Evolutionary conservation across 2,888 invertebrate genomes (phyloP).

Genomic region (Luffia ferchaultella): DNA sequence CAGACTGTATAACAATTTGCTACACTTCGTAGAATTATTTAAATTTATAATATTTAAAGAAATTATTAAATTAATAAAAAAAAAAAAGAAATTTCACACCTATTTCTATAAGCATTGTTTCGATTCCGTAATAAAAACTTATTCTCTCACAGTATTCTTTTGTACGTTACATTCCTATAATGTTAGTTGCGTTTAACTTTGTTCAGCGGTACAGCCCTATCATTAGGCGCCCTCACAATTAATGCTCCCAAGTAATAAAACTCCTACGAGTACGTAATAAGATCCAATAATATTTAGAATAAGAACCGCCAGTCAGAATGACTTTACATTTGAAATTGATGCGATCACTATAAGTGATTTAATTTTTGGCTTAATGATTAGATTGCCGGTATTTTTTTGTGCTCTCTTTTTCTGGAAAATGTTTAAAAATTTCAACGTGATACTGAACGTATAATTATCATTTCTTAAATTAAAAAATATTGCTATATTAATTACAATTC

Average conservation of each 20-base stretch:
- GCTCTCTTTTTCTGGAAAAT: no score
- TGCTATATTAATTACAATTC: no score
- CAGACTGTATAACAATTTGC: no score
- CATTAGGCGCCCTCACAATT: not conserved
- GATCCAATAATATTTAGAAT: not conserved
- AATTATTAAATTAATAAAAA: no score
- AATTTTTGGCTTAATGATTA: not conserved
- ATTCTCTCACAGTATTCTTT: not conserved
- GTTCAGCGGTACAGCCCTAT: not conserved
- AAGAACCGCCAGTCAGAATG: not conserved
- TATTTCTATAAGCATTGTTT: not conserved
- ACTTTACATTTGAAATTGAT: not conserved
- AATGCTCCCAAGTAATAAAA: not conserved
- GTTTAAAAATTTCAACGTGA: no score
- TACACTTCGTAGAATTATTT: no score
- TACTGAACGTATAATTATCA: no score
- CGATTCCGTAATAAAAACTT: not conserved
- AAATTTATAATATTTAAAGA: no score
- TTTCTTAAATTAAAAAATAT: no score
- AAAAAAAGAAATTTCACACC: not conserved
- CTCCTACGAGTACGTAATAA: not conserved
- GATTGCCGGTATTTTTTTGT: no score
- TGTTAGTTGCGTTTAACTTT: not conserved
- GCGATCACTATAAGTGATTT: not conserved
- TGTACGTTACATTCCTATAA: not conserved